A percentile compares a stretch with the other conserved stretches of the same genome.
These are phyloP conservation scores for Scopus umbretta DNA, from an alignment of 2,113 vertebrate genomes.

Conservation along the genomic window DNA sequence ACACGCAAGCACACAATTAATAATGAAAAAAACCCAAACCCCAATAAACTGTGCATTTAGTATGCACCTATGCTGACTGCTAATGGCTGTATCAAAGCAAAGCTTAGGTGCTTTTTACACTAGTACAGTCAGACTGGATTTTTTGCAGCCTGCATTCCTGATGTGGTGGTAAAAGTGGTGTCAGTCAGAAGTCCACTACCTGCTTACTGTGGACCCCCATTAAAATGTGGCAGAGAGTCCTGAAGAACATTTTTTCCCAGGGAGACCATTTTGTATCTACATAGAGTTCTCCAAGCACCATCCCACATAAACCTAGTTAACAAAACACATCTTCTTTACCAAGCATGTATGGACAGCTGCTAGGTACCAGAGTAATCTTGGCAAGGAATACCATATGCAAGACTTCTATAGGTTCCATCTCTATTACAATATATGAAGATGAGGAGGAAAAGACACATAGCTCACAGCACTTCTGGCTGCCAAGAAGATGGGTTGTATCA, in stretches of 20 bases:
- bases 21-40: neutral
- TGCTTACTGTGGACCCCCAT: neutral
- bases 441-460: neutral
- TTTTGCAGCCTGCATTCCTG: neutral
- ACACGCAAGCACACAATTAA: neutral
- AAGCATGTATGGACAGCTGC: neutral
- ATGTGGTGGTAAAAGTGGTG: neutral
- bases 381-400: neutral
- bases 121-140: neutral
- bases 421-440: neutral
- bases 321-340: neutral
- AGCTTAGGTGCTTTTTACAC: neutral
- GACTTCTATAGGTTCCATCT: neutral
- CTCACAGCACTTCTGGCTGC: neutral
- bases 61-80: neutral
- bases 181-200: neutral
- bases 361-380: neutral
- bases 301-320: neutral
- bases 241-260: neutral
- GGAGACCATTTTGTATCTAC: neutral
- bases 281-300: neutral
- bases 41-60: neutral
- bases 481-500: neutral
- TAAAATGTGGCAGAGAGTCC: neutral
- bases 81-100: neutral